A percentile compares a stretch with the other conserved stretches of the same genome.
Evolutionary conservation across 2,113 vertebrate species (phyloP).

Genomic region (Stegostoma tigrinum): DNA sequence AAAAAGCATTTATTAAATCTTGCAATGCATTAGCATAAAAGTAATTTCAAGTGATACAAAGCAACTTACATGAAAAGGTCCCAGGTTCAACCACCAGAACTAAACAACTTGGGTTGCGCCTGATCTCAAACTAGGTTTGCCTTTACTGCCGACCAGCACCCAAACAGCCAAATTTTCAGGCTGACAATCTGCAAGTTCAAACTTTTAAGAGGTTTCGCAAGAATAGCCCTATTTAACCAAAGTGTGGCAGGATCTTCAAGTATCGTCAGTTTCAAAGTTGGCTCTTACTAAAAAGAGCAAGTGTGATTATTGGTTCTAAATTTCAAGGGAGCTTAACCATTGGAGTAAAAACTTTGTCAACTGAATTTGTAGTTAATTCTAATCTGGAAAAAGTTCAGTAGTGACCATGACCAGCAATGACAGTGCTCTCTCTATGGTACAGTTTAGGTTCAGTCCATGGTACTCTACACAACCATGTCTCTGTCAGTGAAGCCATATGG

Average conservation of each 20-base stretch:
- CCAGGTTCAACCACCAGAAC: neutral
- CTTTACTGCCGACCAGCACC: neutral
- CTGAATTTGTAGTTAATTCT: neutral
- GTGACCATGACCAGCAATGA: neutral
- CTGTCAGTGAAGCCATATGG: neutral
- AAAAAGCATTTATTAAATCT: neutral
- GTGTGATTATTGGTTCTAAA: neutral
- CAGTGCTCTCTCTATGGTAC: neutral
- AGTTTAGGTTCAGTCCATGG: neutral
- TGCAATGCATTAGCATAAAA: neutral
- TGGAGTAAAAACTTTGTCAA: neutral
- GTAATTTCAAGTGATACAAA: neutral
- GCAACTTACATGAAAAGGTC: neutral
- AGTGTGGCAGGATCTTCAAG: too few relatives aligned
- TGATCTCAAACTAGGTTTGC: neutral
- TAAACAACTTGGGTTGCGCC: neutral
- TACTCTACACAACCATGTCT: neutral
- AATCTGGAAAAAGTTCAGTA: neutral
- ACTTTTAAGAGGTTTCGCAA: neutral
- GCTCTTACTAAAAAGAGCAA: neutral
- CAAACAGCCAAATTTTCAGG: neutral
- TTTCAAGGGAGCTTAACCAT: neutral
- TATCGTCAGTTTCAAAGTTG: neutral
- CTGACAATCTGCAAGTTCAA: neutral
- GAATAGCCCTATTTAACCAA: neutral